Percentiles rank a stretch among this genome's conserved stretches.
Evolutionary conservation across 2,888 invertebrate genomes (phyloP).

Genomic region (Zaprionus bogoriensis): DNA sequence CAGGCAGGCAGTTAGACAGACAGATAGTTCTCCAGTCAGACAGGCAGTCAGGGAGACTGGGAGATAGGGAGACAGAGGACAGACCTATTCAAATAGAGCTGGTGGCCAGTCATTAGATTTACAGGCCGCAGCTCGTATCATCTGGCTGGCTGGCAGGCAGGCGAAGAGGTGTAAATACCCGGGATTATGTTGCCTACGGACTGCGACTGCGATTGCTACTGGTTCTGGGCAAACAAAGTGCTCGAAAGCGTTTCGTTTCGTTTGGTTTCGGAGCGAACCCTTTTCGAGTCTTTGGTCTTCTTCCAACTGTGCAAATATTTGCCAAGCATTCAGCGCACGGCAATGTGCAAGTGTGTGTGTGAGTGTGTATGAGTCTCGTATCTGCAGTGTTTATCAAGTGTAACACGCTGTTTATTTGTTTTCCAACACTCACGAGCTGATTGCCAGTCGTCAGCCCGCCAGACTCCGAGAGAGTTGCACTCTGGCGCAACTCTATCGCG

Average conservation of each 20-base stretch:
- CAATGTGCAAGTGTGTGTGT: neutral
- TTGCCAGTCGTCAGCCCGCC: conserved; percentile 30
- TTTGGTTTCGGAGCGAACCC: conserved; percentile 36
- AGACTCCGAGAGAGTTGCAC: neutral
- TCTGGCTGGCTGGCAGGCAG: neutral
- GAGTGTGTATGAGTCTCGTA: conserved; percentile 8
- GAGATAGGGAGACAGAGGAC: neutral
- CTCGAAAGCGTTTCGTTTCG: no score
- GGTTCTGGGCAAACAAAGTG: conserved; percentile 53
- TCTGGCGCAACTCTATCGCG: conserved; percentile 15
- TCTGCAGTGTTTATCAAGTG: conserved; percentile 64
- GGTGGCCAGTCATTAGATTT: conserved; percentile 29
- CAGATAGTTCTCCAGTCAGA: neutral
- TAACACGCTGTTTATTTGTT: conserved; percentile 69
- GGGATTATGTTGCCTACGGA: conserved; percentile 57
- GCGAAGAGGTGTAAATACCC: conserved; percentile 66
- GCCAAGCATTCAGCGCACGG: conserved; percentile 36
- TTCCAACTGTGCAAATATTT: conserved; percentile 61
- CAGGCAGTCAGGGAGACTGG: neutral
- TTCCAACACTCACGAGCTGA: conserved; percentile 64
- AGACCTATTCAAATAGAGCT: conserved; percentile 5
- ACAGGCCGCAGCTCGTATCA: conserved; percentile 20
- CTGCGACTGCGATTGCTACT: conserved; percentile 35
- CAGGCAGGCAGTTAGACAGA: neutral
- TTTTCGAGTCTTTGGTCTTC: conserved; percentile 2